These are phyloP conservation scores for Drosophila rubida DNA, from an alignment of 2,888 invertebrate genomes.

Conservation along the genomic window DNA sequence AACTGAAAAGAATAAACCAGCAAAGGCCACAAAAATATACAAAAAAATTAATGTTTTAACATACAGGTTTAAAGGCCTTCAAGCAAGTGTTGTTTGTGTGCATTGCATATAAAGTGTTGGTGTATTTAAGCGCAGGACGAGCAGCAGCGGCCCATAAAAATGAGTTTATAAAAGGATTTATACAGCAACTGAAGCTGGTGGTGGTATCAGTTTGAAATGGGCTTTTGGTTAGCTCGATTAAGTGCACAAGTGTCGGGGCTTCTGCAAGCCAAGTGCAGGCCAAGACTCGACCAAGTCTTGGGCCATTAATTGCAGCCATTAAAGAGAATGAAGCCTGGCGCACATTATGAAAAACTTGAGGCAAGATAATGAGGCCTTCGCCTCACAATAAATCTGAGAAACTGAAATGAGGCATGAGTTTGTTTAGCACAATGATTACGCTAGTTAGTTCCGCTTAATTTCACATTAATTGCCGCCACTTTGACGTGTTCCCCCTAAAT, in stretches of 20 bases:
- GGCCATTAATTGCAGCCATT: slow-evolving; percentile 53
- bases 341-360: slow-evolving; percentile 37
- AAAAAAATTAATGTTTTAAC: slow-evolving; percentile 82
- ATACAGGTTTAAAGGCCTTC: slow-evolving; percentile 44
- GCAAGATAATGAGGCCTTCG: background rate
- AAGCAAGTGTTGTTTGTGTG: slow-evolving; percentile 7
- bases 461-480: slow-evolving; percentile 68
- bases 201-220: slow-evolving; percentile 60
- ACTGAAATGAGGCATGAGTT: slow-evolving; percentile 50
- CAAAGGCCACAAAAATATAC: slow-evolving; percentile 65
- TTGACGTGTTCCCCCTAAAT: slow-evolving; percentile 50
- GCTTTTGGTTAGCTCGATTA: slow-evolving; percentile 76
- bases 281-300: slow-evolving; percentile 9
- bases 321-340: slow-evolving; percentile 18
- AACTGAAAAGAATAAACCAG: slow-evolving; percentile 88
- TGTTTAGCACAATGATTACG: slow-evolving; percentile 52
- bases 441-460: slow-evolving; percentile 71
- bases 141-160: slow-evolving; percentile 71
- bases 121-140: background rate
- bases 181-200: slow-evolving; percentile 41
- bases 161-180: slow-evolving; percentile 84
- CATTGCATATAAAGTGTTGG: slow-evolving; percentile 4
- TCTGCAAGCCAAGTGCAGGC: slow-evolving; percentile 11
- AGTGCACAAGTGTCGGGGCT: slow-evolving; percentile 50
- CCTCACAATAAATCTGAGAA: slow-evolving; percentile 50